phyloP scores from a whole-genome alignment of 2,113 vertebrate species.

The human region GRCh38 chr3:39326001-39326500 shows the following conservation, averaged over 20 bases:
- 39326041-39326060: too few relatives aligned
- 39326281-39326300: not conserved
- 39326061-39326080: too few relatives aligned
- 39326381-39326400: not conserved
- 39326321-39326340: not conserved
- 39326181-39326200: not conserved
- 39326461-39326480: not conserved
- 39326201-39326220: not conserved
- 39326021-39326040: too few relatives aligned
- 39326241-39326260: not conserved
- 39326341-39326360: slow-evolving; percentile 8
- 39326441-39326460: not conserved
- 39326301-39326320: not conserved
- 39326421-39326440: not conserved
- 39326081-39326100: too few relatives aligned
- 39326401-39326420: not conserved
- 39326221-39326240: not conserved
- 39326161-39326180: too few relatives aligned
- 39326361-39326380: not conserved
- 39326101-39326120: too few relatives aligned
- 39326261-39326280: not conserved
- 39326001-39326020: too few relatives aligned
- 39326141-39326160: too few relatives aligned
- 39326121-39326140: too few relatives aligned
- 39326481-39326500: not conserved